Evolutionary conservation across 2,113 vertebrate species (phyloP).

Genomic region (Gavialis gangeticus): DNA sequence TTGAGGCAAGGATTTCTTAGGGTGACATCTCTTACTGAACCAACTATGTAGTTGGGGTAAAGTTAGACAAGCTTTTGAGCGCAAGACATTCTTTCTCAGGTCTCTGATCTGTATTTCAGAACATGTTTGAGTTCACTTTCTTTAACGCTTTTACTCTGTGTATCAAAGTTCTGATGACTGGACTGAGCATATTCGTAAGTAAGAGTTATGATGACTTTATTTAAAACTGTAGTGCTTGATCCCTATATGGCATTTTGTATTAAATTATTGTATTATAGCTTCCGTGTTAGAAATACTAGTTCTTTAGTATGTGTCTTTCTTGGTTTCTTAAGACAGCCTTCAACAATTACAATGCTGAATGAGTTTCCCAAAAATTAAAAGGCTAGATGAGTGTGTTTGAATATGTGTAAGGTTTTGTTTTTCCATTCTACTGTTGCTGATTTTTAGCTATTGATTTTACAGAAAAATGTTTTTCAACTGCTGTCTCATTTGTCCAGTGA

Average conservation of each 20-base stretch:
- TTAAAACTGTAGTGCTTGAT: neutral
- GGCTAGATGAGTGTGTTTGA: neutral
- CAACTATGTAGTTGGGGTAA: too few relatives aligned
- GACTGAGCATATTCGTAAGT: conserved; percentile 91
- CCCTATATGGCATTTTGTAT: accelerated
- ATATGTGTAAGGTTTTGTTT: neutral
- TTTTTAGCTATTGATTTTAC: neutral
- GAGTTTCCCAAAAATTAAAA: neutral
- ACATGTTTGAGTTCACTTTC: conserved; percentile 15
- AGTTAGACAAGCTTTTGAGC: too few relatives aligned
- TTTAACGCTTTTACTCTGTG: conserved; percentile 87
- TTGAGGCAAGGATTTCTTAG: too few relatives aligned
- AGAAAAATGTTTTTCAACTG: neutral
- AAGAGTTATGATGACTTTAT: neutral
- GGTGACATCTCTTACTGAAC: too few relatives aligned
- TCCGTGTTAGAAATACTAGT: neutral
- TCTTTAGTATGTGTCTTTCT: neutral
- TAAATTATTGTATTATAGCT: neutral
- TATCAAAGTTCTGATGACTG: conserved; percentile 83
- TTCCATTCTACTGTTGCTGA: neutral
- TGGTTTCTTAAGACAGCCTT: neutral
- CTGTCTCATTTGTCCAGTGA: neutral
- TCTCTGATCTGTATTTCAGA: neutral
- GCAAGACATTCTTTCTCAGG: too few relatives aligned
- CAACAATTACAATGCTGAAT: neutral